These are phyloP conservation scores for Leptinotarsa juncta DNA, from an alignment of 2,888 invertebrate genomes.

Conservation along the genomic window DNA sequence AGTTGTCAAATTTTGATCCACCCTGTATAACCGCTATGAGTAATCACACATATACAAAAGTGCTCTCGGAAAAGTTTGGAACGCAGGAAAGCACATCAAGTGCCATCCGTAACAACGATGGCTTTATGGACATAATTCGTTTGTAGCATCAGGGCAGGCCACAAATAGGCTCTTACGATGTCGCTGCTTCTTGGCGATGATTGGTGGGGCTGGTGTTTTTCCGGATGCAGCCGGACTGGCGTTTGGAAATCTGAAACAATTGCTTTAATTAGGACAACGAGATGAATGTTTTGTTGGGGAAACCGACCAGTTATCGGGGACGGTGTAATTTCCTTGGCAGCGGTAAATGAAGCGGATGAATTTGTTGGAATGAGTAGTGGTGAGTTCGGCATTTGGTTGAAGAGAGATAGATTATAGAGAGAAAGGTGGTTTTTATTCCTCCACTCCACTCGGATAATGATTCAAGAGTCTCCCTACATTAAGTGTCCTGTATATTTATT, in stretches of 20 bases:
- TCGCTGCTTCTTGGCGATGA: constrained; percentile 80
- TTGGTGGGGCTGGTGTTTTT: constrained; percentile 84
- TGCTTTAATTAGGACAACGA: background rate
- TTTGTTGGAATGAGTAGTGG: too few relatives aligned
- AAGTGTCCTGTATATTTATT: too few relatives aligned
- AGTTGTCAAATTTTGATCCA: background rate
- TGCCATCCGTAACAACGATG: constrained; percentile 80
- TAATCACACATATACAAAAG: constrained; percentile 6
- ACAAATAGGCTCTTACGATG: constrained; percentile 83
- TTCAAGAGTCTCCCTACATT: too few relatives aligned
- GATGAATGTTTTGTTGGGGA: background rate
- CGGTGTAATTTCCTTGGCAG: background rate
- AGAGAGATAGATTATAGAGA: too few relatives aligned
- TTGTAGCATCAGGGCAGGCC: constrained; percentile 87
- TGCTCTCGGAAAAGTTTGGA: constrained; percentile 2
- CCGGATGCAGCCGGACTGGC: constrained; percentile 72
- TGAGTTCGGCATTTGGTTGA: too few relatives aligned
- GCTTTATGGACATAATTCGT: constrained; percentile 86
- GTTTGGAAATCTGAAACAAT: constrained; percentile 71
- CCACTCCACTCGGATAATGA: too few relatives aligned
- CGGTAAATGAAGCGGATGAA: too few relatives aligned
- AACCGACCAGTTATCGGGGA: background rate
- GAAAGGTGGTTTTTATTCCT: too few relatives aligned
- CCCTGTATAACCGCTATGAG: background rate
- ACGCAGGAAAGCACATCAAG: constrained; percentile 37